Conservation (phyloP, 92 coral and sea anemone genomes). For the Heliopora coerulea region DNA sequence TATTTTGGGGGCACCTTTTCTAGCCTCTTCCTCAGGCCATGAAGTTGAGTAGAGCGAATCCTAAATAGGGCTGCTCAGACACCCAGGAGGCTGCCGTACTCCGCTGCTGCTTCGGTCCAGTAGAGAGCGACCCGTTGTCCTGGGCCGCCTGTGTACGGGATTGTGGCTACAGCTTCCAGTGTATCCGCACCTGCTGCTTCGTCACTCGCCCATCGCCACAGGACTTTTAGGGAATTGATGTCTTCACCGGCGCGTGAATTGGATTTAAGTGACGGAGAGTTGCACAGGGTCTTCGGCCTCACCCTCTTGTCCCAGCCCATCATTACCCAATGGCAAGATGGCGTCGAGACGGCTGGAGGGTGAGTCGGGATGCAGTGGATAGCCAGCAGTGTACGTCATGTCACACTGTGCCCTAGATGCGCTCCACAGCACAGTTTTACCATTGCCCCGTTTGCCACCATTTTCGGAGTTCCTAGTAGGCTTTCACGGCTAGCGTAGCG, state of each 20-base stretch:
- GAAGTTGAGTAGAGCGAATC: slow-evolving; percentile 39
- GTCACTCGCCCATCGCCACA: slow-evolving; percentile 1
- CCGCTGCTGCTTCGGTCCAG: slow-evolving; percentile 37
- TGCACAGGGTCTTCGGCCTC: slow-evolving; percentile 24
- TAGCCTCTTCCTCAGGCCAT: slow-evolving; percentile 39
- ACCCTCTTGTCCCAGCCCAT: slow-evolving; percentile 14
- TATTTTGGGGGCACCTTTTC: slow-evolving; percentile 39
- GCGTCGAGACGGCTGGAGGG: slow-evolving; percentile 39
- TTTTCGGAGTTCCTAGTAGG: too few relatives aligned
- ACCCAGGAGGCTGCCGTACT: slow-evolving; percentile 6
- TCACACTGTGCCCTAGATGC: too few relatives aligned
- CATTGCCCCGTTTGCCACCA: too few relatives aligned
- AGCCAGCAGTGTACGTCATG: too few relatives aligned
- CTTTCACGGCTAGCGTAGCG: too few relatives aligned
- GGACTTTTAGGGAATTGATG: background rate
- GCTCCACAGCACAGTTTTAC: too few relatives aligned
- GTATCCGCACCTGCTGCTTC: slow-evolving; percentile 9
- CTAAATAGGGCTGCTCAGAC: slow-evolving; percentile 40
- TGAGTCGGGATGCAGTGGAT: too few relatives aligned
- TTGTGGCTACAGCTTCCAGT: slow-evolving; percentile 27
- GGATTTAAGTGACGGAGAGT: slow-evolving; percentile 25
- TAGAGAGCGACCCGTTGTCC: slow-evolving; percentile 1
- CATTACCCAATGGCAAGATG: slow-evolving; percentile 24
- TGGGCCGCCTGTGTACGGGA: background rate
- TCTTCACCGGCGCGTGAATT: slow-evolving; percentile 15